phyloP scores from a whole-genome alignment of 2,797 vertebrate genomes.

The Cyprinodon diabolis region DNA sequence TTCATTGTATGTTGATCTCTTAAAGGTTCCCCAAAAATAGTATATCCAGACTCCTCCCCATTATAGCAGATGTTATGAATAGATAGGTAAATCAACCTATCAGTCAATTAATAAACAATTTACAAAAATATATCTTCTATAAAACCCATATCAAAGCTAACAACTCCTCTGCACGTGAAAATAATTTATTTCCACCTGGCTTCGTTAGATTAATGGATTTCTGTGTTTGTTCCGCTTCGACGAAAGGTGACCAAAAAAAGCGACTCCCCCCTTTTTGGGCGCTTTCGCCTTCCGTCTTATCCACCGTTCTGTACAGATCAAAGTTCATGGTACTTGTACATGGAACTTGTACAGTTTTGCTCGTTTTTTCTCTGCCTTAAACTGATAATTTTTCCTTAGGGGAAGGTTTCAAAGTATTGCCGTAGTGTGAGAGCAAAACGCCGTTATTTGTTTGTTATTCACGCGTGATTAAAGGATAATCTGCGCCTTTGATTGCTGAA shows the following conservation, averaged over 20 bases:
- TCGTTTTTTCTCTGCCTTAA: neutral
- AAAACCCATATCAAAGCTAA: neutral
- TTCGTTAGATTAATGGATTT: neutral
- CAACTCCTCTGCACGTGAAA: neutral
- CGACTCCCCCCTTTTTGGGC: constrained; percentile 62
- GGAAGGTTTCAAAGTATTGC: constrained; percentile 19
- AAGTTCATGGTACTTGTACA: constrained; percentile 45
- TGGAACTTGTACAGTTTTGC: neutral
- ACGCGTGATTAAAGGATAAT: neutral
- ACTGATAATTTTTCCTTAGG: neutral
- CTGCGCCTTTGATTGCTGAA: neutral
- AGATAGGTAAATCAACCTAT: too few relatives aligned
- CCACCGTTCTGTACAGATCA: constrained; percentile 4
- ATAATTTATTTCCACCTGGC: too few relatives aligned
- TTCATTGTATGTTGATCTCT: too few relatives aligned
- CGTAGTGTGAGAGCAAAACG: accelerated
- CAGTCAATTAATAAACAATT: neutral
- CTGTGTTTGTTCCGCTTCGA: neutral
- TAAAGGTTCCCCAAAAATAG: neutral
- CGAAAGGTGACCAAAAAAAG: neutral
- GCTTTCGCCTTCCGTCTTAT: constrained; percentile 49
- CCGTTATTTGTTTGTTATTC: accelerated
- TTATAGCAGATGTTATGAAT: neutral
- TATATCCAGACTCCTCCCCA: too few relatives aligned
- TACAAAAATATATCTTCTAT: neutral